Evolutionary conservation across 2,888 invertebrate genomes (phyloP), one percentile per base, ranked within the genome.

Genomic region (Nemoura dubitans): DNA sequence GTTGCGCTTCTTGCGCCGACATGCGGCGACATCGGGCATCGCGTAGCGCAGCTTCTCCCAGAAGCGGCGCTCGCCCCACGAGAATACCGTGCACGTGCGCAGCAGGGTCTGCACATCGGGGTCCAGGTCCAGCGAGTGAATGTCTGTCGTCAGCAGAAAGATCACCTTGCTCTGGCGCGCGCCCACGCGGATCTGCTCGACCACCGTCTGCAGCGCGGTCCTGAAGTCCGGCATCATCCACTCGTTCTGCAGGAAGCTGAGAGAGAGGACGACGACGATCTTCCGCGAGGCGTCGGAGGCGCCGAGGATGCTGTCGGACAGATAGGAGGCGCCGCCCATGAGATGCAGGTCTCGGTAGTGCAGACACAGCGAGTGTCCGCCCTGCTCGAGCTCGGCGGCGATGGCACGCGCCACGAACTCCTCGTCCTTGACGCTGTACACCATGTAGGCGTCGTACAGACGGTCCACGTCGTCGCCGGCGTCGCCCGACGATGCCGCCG

Each of bases 141-240:
- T 94, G 89, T 96, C 95, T 86, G 92, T 92, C 87, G 92, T 90
- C 88, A 93, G 90, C 0, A 96, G 91, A 87, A 95, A 92, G 30
- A 94, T 92, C 28, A 94, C 90, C 91, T 94, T 94, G 90, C 94
- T 94, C 87, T 93, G 92, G 89, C 94, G 92, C 91, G 93, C 94
- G 89, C 93, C 92, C 88, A 21, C 91, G 86, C 80, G 91, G 89
- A 86, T 91, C 90, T 59, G 92, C 90, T 89, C 95, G 89, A 96
- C 93, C 89, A 96, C 95, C 90, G 96, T 94, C 91, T 96, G 95
- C 86, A 97, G 93, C 0, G 97, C 96, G 30, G 96, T 95, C 89
- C 96, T 95, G 89, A 97, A 96, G 90, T 97, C 97, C 7, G 95
- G 94, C 90, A 95, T 93, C 89, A 95, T 94, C 97, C 97, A 97